These are phyloP conservation scores for Eupithecia subumbrata DNA, from an alignment of 2,888 invertebrate genomes.

Conservation along the genomic window DNA sequence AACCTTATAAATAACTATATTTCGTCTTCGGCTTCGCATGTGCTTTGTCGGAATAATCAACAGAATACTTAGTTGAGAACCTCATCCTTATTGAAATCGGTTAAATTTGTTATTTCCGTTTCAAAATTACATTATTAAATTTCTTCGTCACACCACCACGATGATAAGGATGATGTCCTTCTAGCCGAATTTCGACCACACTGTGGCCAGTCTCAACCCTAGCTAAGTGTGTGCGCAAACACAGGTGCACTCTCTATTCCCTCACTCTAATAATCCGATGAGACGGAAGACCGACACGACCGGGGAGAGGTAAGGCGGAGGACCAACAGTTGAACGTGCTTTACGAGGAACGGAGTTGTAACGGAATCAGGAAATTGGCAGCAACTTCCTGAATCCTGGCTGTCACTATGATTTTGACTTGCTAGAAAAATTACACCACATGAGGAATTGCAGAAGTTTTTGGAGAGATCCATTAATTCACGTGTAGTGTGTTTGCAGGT, in stretches of 20 bases:
- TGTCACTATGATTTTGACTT: background rate
- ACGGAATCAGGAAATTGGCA: too few species aligned
- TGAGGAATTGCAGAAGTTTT: background rate
- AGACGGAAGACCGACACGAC: too few species aligned
- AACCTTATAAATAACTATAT: background rate
- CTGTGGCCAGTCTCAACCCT: background rate
- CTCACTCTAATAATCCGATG: background rate
- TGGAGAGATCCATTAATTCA: background rate
- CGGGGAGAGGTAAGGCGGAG: too few species aligned
- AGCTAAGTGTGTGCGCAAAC: background rate
- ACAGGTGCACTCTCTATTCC: background rate
- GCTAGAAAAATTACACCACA: background rate
- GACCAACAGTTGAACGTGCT: too few species aligned
- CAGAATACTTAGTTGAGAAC: too few species aligned
- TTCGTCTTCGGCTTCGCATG: too few species aligned
- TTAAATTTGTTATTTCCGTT: too few species aligned
- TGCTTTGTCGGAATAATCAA: too few species aligned
- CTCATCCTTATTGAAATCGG: background rate
- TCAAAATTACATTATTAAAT: background rate
- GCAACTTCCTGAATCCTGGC: too few species aligned
- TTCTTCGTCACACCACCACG: background rate
- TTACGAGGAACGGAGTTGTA: too few species aligned
- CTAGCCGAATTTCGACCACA: too few species aligned
- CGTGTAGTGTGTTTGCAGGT: constrained; percentile 64
- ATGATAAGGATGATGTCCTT: background rate